Evolutionary conservation across 1,140 invertebrate genomes (phyloP), one percentile per base, ranked within the genome.

Genomic region (Cyclina sinensis): DNA sequence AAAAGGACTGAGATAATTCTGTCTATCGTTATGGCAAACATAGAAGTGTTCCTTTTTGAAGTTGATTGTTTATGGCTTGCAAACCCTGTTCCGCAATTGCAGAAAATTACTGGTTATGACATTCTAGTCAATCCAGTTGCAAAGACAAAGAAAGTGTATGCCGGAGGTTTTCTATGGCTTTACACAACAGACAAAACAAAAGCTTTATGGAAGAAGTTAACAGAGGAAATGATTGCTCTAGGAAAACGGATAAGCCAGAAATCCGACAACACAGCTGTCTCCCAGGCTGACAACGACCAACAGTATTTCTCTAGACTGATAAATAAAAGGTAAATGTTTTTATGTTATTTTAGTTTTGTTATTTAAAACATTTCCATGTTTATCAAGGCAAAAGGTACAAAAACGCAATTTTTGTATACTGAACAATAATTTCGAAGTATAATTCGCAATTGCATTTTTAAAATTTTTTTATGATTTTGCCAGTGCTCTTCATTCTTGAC

Each of bases 31-130:
- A 78, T 90, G 59, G 48, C 86, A 39, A 39, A 91, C 21, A 76
- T 94, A 32, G 88, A 89, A 73, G 86, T 94, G 14, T 92, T 94
- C 51, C 65, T 94, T 3, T 94, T 94, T 89, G 93, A 94, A 80
- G 93, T 94, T n/a, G 93, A 94, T 84, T 94, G 92, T 79, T 46
- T 94, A 12, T 94, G 93, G 93, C 35, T 93, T 18, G 68, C 78
- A 62, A 91, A 93, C 59, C 92, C 92, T 16, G 68, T 93, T 24
- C 87, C 90, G 37, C 39, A 70, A 12, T 80, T 92, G 27, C 76
- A 86, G n/a, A 81, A 59, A 32, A 11, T 81, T 35, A 24, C 24
- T 11, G 70, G 65, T 1, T 86, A 68, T 51, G 93, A 94, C 81
- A 81, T 94, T 70, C 43, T 93, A 30, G 91, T 90, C 0, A 92